These are phyloP conservation scores for Tympanoctomys barrerae DNA, from an alignment of 2,797 vertebrate species.

Conservation along the genomic window DNA sequence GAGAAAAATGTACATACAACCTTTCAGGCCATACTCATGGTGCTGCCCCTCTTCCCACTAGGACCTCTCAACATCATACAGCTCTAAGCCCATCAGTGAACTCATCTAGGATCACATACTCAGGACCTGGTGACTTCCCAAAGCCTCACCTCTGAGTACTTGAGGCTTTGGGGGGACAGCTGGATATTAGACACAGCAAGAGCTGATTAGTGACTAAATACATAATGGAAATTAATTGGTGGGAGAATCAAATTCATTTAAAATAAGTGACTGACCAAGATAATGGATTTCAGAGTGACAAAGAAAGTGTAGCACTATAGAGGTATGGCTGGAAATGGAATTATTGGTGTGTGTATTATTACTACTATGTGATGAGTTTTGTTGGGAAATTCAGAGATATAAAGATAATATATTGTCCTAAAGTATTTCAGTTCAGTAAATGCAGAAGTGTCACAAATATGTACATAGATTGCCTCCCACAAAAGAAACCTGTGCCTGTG, in stretches of 20 bases:
- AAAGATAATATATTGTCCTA: background rate
- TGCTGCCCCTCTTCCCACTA: background rate
- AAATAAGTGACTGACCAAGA: background rate
- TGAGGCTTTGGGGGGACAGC: background rate
- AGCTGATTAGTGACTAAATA: background rate
- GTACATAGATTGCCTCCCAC: background rate
- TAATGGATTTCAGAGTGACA: background rate
- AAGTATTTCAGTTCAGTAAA: background rate
- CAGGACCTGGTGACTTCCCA: background rate
- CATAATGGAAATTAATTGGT: background rate
- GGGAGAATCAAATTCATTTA: background rate
- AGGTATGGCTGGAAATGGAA: background rate
- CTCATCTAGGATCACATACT: background rate
- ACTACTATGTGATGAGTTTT: background rate
- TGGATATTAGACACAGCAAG: background rate
- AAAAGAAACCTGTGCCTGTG: background rate
- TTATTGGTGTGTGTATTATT: background rate
- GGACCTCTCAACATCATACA: background rate
- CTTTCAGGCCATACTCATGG: background rate
- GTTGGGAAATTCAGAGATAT: background rate
- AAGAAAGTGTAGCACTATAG: background rate
- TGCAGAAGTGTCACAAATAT: background rate
- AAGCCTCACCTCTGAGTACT: background rate
- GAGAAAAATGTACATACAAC: background rate
- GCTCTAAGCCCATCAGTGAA: background rate